Base-by-base conservation (phyloP, 2,113 vertebrate genomes). In the Actenoides hombroni region DNA sequence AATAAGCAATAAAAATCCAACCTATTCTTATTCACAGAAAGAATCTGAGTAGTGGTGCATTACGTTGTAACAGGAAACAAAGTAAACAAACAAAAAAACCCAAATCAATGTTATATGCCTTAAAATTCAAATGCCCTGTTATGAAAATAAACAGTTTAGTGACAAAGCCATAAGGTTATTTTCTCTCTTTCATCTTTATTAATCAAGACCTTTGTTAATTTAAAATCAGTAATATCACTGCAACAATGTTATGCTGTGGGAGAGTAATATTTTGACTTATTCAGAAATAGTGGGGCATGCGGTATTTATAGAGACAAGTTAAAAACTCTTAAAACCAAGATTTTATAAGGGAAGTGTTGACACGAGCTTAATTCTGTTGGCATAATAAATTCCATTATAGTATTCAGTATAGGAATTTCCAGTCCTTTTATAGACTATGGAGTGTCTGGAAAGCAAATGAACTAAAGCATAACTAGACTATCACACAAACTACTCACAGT, bases 331-430 rank as follows among this genome's bases (percentile, higher is more conserved):
- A 86, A 91, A 95, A 44, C 3, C 37, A 83, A 76, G 69, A 86
- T 91, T 95, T 95, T 96, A 69, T 94, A 93, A 94, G 84, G 88
- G 59, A 91, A 93, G 74, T 90, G 92, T 90, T 95, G 94, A 94
- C 80, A 95, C 11, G 71, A 76, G 19, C 75, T 92, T 88, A 88
- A 92, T 94, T 94, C 85, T 86, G 12, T 33, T 92, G 89, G 79
- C 89, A 92, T 82, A 93, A 92, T 86, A 93, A 93, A 92, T 93
- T 89, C 60, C 61, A 86, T 92, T 95, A 78, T 86, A 90, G 65
- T 57, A 74, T 90, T 86, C 68, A 75, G 78, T 96, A 93, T 74
- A 95, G 78, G 87, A 92, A 78, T 96, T 97, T 96, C 94, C 95
- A 92, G 57, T 92, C 88, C 90, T 92, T 96, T 96, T 96, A 97